Conservation (phyloP, 1,140 invertebrate species). For the Drosophila subobscura region DNA sequence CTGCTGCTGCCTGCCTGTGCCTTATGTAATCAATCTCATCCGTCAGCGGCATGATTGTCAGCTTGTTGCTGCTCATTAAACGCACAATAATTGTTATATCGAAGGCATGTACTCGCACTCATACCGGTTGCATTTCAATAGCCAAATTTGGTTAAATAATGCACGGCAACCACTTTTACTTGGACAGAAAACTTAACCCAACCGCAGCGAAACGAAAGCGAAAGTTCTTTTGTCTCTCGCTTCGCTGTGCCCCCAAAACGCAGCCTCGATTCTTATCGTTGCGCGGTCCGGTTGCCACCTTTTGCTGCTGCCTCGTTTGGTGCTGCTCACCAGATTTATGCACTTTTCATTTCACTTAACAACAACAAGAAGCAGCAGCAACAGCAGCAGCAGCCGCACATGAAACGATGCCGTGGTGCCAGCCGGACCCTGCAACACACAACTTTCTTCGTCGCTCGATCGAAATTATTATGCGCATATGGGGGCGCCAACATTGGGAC, state of each 20-base stretch:
- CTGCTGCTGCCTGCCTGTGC: constrained; percentile 11
- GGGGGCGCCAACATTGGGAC: constrained; percentile 72
- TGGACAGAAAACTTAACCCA: constrained; percentile 30
- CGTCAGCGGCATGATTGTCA: constrained; percentile 62
- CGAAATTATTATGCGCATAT: constrained; percentile 65
- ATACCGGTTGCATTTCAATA: constrained; percentile 77
- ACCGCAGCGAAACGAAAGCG: constrained; percentile 65
- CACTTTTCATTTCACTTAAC: constrained; percentile 81
- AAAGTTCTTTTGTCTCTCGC: constrained; percentile 76
- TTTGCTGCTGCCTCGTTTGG: constrained; percentile 21
- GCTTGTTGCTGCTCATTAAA: constrained; percentile 71
- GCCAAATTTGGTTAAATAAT: constrained; percentile 79
- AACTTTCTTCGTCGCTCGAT: constrained; percentile 65
- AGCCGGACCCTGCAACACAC: constrained; percentile 20
- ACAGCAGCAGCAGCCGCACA: constrained; percentile 12
- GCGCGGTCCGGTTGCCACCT: constrained; percentile 6
- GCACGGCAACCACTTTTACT: constrained; percentile 70
- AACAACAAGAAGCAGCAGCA: constrained; percentile 23
- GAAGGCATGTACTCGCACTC: constrained; percentile 17
- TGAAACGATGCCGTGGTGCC: constrained; percentile 64
- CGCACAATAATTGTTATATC: constrained; percentile 74
- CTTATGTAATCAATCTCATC: constrained; percentile 71
- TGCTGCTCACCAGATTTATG: constrained; percentile 68
- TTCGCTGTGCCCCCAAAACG: constrained; percentile 33
- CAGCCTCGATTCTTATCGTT: constrained; percentile 74